Percentiles rank a stretch among this genome's conserved stretches.
phyloP scores from a whole-genome alignment of 2,888 invertebrate genomes.

The Dryadula phaetusa region DNA sequence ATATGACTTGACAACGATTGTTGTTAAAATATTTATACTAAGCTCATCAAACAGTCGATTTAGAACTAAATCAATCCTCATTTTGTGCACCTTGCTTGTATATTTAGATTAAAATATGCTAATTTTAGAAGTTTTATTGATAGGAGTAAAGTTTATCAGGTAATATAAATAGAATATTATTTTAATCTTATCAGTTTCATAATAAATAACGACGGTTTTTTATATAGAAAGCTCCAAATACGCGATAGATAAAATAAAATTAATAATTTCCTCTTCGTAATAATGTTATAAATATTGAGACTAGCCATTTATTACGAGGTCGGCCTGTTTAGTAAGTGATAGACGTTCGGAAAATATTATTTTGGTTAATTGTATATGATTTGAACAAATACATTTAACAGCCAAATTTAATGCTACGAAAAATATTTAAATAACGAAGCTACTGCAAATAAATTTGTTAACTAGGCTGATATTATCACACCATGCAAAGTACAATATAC shows the following conservation, averaged over 20 bases:
- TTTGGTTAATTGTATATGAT: slow-evolving; percentile 25
- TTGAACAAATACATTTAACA: slow-evolving; percentile 30
- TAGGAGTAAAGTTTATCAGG: background rate
- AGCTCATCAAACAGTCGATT: no score
- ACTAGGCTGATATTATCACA: slow-evolving; percentile 60
- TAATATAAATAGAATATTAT: slow-evolving; percentile 10
- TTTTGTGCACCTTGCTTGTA: background rate
- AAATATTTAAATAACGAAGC: slow-evolving; percentile 52
- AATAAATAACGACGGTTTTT: slow-evolving; percentile 1
- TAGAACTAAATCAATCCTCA: background rate
- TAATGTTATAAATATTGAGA: slow-evolving; percentile 61
- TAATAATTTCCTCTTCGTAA: background rate
- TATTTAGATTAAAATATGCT: background rate
- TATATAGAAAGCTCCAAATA: slow-evolving; percentile 27
- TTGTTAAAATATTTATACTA: no score
- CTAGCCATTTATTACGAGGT: slow-evolving; percentile 76
- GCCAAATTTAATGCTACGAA: slow-evolving; percentile 24
- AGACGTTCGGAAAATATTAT: slow-evolving; percentile 33
- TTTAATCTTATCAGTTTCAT: slow-evolving; percentile 12
- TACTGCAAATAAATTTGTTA: slow-evolving; percentile 67
- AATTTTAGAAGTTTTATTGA: slow-evolving; percentile 3
- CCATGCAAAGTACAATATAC: slow-evolving; percentile 55
- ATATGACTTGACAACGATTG: no score
- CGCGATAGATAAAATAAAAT: slow-evolving; percentile 5
- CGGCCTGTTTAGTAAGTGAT: slow-evolving; percentile 57